Evolutionary conservation across 2,888 invertebrate species (phyloP), one percentile per base, ranked within the genome.

Genomic region (Anoplius nigerrimus): DNA sequence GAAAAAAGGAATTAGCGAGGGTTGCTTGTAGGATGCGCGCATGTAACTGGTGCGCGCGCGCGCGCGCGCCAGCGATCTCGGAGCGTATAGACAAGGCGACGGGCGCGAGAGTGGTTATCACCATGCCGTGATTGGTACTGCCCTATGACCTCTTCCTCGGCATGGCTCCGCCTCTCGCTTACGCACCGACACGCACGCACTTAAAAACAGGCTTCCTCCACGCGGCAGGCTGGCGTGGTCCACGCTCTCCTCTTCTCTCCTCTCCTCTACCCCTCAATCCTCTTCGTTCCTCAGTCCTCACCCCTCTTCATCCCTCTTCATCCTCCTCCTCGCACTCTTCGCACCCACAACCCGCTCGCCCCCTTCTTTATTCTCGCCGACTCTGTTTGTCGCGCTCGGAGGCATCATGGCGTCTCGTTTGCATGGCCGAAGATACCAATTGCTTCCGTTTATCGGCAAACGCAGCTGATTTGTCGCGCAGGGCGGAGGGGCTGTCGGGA

Each of bases 151-250:
- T 80, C 79, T 69, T 78, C 52, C 65, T 27, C 71, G 78, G 76
- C 61, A 68, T 77, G 62, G 82, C 86, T 82, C 86, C 85, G 85
- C 85, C 86, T 86, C 82, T 84, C 78, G 79, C 75, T 83, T 84
- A 78, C 83, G 81, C 75, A 78, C 69, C 75, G 72, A 75, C 78
- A 78, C 78, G 69, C 62, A 58, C 62, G 71, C 78, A 75, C 69
- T 78, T 34, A 68, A 71, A 71, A 77, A 48, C 48, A 48, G 48
- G 16, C 48, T 48, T 34, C 34, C 34, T 34, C 34, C 34, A 24
- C 34, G 34, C 4, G 34, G 34, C 34, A 34, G 34, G 8, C 34
- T 34, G 34, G 34, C 34, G 34, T 11, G 11, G 34, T 34, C 34
- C 34, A 34, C 34, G 20, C 22, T 24, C 21, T 52, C 52, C 21